Conservation (phyloP, 2,113 vertebrate genomes). For the Xenopus tropicalis region DNA sequence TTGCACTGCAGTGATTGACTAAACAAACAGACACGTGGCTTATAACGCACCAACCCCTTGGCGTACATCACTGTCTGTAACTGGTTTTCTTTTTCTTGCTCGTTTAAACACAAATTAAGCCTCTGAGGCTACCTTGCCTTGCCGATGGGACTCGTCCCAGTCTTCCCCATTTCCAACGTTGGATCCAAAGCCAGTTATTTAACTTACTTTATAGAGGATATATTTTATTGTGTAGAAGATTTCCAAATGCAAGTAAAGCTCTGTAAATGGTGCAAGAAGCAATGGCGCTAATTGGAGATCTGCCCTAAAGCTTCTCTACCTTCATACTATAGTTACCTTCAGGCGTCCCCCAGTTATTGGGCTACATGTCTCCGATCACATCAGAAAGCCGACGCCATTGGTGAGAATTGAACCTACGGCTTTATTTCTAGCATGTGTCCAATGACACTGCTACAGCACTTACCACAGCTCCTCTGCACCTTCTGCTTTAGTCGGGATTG, state of each 20-base stretch:
- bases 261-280: too few species aligned
- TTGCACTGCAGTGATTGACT: conserved; percentile 11
- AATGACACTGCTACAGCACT: too few species aligned
- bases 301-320: too few species aligned
- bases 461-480: too few species aligned
- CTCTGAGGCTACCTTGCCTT: background rate
- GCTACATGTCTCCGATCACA: too few species aligned
- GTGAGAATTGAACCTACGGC: too few species aligned
- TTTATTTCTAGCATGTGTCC: too few species aligned
- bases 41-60: background rate
- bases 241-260: background rate
- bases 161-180: conserved; percentile 9
- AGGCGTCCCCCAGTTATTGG: too few species aligned
- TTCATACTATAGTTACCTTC: too few species aligned
- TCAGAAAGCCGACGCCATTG: too few species aligned
- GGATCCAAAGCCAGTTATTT: background rate
- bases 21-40: background rate
- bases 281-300: too few species aligned
- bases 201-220: background rate
- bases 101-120: background rate
- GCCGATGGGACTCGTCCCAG: background rate
- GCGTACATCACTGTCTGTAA: background rate
- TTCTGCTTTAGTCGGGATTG: too few species aligned
- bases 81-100: conserved; percentile 3
- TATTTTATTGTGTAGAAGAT: background rate